Base-by-base conservation (phyloP, 2,888 invertebrate species). In the Catotricha subobsoleta region DNA sequence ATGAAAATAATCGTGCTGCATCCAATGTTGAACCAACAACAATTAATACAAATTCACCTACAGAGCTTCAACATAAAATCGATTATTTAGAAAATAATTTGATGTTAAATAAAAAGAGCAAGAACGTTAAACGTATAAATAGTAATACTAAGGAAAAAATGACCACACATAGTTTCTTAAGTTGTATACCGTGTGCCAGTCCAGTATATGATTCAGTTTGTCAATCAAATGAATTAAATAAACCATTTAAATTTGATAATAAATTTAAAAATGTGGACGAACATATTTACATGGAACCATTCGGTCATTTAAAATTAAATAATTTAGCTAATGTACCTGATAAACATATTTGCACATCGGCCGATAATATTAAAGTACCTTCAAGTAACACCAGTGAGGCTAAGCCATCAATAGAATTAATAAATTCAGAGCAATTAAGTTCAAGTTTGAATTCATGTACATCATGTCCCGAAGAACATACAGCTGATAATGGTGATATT, bases 281-380 rank as follows among this genome's bases (percentile, higher is more conserved):
- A 41, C 51, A 48, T 12, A 52, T 53, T 44, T 53, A 53, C 43
- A 52, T 52, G 52, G 52, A 52, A 43, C 52, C 52, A 16, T 52
- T 48, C 43, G 46, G 48, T 18, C 52, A 52, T 48, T 47, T 52
- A 25, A 49, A 50, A 42, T 42, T 44, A 3, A 16, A 13, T 25
- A 19, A 12, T 9, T 23, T 23, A 44, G 10, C 28, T 27, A 19
- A 31, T 13, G 21, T 18, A 2, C 16, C 34, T n/a, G 15, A 30
- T 7, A 27, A 27, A 27, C 27, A 27, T 7, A 7, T 9, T 9
- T 27, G 27, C 31, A 6, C 15, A 13, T 6, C 6, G 4, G 20
- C n/a, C 9, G 20, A 10, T 6, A 21, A 35, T 35, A 19, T 20
- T 12, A 13, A 20, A 3, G 10, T 20, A 35, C 19, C 6, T 18